Conservation (phyloP, 2,888 invertebrate genomes). For the Cosmia trapezina region DNA sequence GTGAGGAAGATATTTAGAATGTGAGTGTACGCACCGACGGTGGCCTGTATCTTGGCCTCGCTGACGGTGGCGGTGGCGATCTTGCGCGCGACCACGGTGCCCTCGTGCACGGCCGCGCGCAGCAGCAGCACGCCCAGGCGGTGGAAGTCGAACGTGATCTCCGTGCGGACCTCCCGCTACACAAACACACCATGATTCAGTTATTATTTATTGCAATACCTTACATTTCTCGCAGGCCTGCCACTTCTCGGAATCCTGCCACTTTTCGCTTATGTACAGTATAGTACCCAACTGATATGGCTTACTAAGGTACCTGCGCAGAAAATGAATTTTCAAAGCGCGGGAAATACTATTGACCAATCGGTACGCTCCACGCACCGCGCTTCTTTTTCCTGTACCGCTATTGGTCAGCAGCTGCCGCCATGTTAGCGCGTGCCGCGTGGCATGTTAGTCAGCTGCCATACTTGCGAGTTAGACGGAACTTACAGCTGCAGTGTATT, state of each 20-base stretch:
- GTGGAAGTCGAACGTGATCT: conserved; percentile 98
- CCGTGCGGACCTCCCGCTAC: conserved; percentile 90
- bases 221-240: not conserved
- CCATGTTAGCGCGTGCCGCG: too few relatives aligned
- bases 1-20: too few relatives aligned
- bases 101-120: conserved; percentile 94
- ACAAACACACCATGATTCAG: not conserved
- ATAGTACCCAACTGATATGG: too few relatives aligned
- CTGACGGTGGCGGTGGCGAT: conserved; percentile 98
- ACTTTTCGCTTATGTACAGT: not conserved
- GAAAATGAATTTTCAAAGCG: too few relatives aligned
- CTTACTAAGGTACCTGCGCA: too few relatives aligned
- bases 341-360: too few relatives aligned
- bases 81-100: conserved; percentile 94
- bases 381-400: too few relatives aligned
- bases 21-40: conserved; percentile 89
- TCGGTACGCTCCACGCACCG: too few relatives aligned
- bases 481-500: too few relatives aligned
- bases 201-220: not conserved
- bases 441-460: too few relatives aligned
- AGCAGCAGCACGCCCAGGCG: conserved; percentile 96
- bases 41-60: conserved; percentile 97
- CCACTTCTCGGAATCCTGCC: not conserved
- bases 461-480: too few relatives aligned
- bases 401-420: too few relatives aligned